phyloP scores from a whole-genome alignment of 2,113 vertebrate species.

The Odobenus rosmarus region DNA sequence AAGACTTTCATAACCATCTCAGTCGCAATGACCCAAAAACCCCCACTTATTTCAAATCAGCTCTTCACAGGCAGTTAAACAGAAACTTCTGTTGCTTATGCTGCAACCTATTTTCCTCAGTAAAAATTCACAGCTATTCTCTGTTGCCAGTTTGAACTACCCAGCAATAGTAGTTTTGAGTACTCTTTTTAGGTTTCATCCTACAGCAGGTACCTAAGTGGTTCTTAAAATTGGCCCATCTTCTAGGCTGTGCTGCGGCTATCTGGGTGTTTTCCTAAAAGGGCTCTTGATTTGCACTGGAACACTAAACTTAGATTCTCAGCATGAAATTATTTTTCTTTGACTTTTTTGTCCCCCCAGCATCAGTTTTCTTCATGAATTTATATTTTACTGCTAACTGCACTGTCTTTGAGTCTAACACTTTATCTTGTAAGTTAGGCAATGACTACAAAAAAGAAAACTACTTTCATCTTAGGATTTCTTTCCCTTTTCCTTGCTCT shows the following conservation, averaged over 20 bases:
- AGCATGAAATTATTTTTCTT: neutral
- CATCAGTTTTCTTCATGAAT: neutral
- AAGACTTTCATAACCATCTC: neutral
- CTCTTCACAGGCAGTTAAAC: conserved; percentile 52
- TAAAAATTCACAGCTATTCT: conserved; percentile 41
- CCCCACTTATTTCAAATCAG: conserved; percentile 35
- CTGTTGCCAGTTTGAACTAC: neutral
- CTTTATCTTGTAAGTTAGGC: neutral
- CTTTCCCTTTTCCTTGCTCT: neutral
- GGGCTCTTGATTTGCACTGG: neutral
- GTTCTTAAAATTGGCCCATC: neutral
- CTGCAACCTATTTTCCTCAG: conserved; percentile 42
- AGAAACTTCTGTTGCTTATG: conserved; percentile 50
- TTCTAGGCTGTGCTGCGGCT: neutral
- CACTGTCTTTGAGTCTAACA: neutral
- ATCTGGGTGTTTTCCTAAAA: neutral
- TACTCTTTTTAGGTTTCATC: neutral
- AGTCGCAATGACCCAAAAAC: conserved; percentile 36
- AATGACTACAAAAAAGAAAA: neutral
- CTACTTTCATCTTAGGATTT: neutral
- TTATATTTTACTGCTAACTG: neutral
- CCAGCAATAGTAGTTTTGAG: neutral
- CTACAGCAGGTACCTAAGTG: neutral
- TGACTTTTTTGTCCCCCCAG: neutral
- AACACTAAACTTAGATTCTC: neutral